Percentiles rank a stretch among this genome's conserved stretches.
phyloP scores from a whole-genome alignment of 2,797 vertebrate genomes.

The Melopsittacus undulatus region DNA sequence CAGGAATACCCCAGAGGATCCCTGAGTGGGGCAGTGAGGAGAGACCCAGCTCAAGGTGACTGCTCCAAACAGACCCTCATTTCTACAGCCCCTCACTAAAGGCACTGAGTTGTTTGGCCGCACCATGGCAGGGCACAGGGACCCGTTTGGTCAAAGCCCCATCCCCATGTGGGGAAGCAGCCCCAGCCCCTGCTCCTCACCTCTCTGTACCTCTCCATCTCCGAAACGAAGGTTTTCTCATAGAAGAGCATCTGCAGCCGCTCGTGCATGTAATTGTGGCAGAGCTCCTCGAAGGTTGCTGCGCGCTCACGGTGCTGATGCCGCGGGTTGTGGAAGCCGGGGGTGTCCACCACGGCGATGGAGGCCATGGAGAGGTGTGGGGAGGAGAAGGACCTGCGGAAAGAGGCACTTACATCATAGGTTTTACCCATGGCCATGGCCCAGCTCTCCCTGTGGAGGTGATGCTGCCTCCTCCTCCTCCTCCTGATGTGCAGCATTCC shows the following conservation, averaged over 20 bases:
- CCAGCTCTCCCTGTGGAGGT: not conserved
- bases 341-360: constrained; percentile 88
- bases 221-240: constrained; percentile 79
- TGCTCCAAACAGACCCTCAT: accelerated
- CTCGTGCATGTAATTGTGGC: constrained; percentile 93
- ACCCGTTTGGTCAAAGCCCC: accelerated
- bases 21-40: accelerated
- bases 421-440: accelerated
- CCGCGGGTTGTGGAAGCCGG: constrained; percentile 88
- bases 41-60: not conserved
- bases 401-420: accelerated
- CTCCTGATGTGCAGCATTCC: accelerated
- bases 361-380: constrained; percentile 88
- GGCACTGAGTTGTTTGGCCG: not conserved
- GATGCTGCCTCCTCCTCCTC: not conserved
- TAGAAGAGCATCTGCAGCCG: constrained; percentile 87
- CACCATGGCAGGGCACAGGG: accelerated
- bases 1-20: not conserved
- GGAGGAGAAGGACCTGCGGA: constrained; percentile 86
- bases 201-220: constrained; percentile 80
- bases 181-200: constrained; percentile 50
- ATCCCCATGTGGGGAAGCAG: not conserved
- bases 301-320: constrained; percentile 81
- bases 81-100: not conserved
- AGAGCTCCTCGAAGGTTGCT: constrained; percentile 89